Evolutionary conservation across 2,888 invertebrate genomes (phyloP).

Genomic region (Seladonia tumulorum): DNA sequence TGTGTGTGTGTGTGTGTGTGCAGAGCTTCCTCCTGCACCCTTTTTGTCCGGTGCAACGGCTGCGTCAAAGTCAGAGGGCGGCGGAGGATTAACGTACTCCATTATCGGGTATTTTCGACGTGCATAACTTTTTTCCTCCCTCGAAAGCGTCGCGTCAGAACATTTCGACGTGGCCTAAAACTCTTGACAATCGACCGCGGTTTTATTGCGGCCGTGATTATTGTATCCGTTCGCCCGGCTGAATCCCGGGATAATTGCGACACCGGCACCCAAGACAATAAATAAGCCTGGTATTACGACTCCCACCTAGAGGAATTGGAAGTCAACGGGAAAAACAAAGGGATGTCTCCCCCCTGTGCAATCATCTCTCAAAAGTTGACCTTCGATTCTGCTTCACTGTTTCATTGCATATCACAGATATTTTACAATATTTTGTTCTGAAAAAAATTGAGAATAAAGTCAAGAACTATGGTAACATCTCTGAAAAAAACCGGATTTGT

Average conservation of each 20-base stretch:
- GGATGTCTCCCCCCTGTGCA: too few relatives aligned
- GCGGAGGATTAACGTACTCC: conserved; percentile 19
- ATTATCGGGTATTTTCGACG: conserved; percentile 38
- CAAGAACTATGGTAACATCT: too few relatives aligned
- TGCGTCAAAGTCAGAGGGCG: conserved; percentile 27
- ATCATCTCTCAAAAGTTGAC: too few relatives aligned
- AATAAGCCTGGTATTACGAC: neutral
- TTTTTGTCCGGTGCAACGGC: neutral
- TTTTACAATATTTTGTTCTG: too few relatives aligned
- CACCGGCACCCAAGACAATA: neutral
- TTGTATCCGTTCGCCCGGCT: conserved; percentile 35
- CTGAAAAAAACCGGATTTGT: too few relatives aligned
- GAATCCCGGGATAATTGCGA: conserved; percentile 41
- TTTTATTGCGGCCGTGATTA: conserved; percentile 40
- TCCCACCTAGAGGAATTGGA: neutral
- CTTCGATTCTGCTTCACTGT: too few relatives aligned
- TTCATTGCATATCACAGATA: too few relatives aligned
- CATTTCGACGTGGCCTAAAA: conserved; percentile 28
- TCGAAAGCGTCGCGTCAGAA: conserved; percentile 33
- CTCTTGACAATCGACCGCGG: conserved; percentile 31
- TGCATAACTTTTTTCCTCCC: conserved; percentile 28
- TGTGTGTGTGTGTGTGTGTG: neutral
- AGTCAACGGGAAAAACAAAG: neutral
- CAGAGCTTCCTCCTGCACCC: neutral
- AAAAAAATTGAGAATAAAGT: too few relatives aligned